Base-by-base conservation (phyloP, 2,113 vertebrate genomes). In the Oreotragus oreotragus region DNA sequence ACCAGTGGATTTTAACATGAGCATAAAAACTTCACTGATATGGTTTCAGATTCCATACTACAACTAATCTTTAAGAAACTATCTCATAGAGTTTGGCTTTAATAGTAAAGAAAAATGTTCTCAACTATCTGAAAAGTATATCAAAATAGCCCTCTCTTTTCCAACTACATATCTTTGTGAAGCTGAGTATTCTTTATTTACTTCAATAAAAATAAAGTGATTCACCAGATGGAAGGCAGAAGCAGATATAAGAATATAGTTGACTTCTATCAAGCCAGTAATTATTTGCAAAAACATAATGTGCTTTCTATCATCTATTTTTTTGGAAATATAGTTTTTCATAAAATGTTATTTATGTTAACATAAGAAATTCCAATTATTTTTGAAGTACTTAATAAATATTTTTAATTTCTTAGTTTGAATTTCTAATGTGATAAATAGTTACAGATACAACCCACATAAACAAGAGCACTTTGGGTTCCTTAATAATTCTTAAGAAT, bases 361-460 rank as follows among this genome's bases (percentile, higher is more conserved):
- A 49, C 28, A 28, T 53, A 73, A 90, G 43, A 55, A 80, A 77
- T 92, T 73, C 53, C 25, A 25, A 58, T 36, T 88, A 23, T 53
- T 53, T 95, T 86, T 58, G 23, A 95, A 62, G 53, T 27, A 76
- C 53, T 87, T 80, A 84, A 57, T 84, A 57, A 23, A 51, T 27
- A 94, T 76, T 96, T 94, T 90, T 64, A 84, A 76, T 39, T 97
- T 88, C 55, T 58, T 79, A 45, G 64, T 64, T 87, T 91, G 73
- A 36, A 85, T 77, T 55, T 83, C 62, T 81, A 90, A 33, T 64
- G 13, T 39, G 45, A 30, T 83, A 90, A 87, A 77, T 49, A 86
- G 45, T 57, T 80, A 81, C 27, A 88, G 39, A 88, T 36, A 83
- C 12, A 66, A 64, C 6, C 27, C 36, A 84, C 57, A 91, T 70